A percentile compares a stretch with the other conserved stretches of the same genome.
phyloP scores from a whole-genome alignment of 37 sponge, comb jelly and placozoan genomes.

The Spongilla lacustris region DNA sequence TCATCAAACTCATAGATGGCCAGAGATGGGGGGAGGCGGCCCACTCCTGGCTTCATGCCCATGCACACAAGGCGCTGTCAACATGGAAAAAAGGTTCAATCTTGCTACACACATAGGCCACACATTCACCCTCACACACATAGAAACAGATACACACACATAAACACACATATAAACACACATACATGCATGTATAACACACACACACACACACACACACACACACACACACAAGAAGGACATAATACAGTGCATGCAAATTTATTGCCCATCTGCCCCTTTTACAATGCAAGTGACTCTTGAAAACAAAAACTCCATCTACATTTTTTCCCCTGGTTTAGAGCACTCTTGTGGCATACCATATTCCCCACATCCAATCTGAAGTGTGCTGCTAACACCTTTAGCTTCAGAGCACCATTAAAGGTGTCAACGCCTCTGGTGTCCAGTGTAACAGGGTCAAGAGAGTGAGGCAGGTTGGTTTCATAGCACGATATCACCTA shows the following conservation, averaged over 20 bases:
- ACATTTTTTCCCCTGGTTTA: no score
- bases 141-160: no score
- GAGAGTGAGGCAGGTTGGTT: constrained; percentile 76
- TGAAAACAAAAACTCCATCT: no score
- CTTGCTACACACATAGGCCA: no score
- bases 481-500: constrained; percentile 83
- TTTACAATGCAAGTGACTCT: no score
- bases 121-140: no score
- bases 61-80: constrained; percentile 73
- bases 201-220: no score
- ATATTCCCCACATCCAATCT: constrained; percentile 75
- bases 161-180: no score
- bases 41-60: constrained; percentile 53
- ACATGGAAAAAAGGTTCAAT: neutral
- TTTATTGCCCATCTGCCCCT: no score
- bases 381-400: constrained; percentile 84
- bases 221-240: no score
- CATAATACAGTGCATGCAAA: no score
- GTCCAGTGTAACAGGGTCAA: constrained; percentile 81
- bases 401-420: constrained; percentile 53
- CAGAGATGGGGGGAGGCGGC: constrained; percentile 53
- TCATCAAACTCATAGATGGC: constrained; percentile 83
- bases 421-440: constrained; percentile 82
- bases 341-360: constrained; percentile 19
- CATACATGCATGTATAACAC: no score